Percentiles rank a stretch among this genome's conserved stretches.
Evolutionary conservation across 2,113 vertebrate species (phyloP).

Genomic region (Phylloscopus trochiloides): DNA sequence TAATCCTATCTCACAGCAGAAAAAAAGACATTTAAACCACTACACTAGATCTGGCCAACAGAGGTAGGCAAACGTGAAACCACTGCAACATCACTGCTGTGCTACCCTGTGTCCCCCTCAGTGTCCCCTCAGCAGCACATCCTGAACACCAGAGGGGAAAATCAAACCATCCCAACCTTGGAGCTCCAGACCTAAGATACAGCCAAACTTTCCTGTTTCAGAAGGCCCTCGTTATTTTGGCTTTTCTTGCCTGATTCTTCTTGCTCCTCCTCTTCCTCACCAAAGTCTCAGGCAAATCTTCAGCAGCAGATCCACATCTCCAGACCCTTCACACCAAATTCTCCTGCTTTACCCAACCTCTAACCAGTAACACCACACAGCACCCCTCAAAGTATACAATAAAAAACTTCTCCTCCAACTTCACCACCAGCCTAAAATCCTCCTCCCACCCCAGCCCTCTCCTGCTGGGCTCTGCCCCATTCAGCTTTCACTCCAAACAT

Average conservation of each 20-base stretch:
- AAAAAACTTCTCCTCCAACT: background rate
- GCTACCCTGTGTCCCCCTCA: background rate
- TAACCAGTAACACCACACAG: background rate
- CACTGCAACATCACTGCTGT: background rate
- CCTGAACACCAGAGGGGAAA: background rate
- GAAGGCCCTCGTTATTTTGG: background rate
- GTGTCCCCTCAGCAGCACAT: background rate
- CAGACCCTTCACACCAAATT: background rate
- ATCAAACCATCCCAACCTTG: background rate
- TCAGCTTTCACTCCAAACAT: background rate
- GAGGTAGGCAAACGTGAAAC: no score
- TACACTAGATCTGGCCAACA: no score
- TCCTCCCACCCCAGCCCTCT: background rate
- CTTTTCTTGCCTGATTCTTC: background rate
- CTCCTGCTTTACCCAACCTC: background rate
- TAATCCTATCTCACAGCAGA: no score
- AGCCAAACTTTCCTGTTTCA: background rate
- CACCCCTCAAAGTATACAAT: background rate
- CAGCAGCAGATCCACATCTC: background rate
- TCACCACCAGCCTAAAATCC: background rate
- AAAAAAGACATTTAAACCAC: no score
- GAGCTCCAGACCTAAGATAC: background rate
- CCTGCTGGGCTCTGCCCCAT: background rate
- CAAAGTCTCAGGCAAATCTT: background rate
- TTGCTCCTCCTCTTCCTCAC: background rate